Percentiles rank a stretch among this genome's conserved stretches.
Conservation (phyloP, 2,113 vertebrate species). For the Sardina pilchardus region DNA sequence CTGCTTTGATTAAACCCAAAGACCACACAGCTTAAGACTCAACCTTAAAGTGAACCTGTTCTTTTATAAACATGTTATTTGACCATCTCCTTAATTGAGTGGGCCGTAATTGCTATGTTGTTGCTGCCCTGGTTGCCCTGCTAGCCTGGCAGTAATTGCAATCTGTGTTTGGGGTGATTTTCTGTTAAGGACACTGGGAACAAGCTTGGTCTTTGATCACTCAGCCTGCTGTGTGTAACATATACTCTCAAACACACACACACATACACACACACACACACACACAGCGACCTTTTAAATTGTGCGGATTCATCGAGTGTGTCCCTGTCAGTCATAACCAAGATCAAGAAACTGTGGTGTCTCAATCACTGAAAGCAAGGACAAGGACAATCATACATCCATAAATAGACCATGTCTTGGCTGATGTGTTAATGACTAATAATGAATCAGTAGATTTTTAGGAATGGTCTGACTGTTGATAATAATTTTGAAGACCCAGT, state of each 20-base stretch:
- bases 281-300: neutral
- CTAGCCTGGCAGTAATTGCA: slow-evolving; percentile 30
- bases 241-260: neutral
- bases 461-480: no score
- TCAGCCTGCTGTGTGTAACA: slow-evolving; percentile 3
- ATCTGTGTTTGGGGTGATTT: slow-evolving; percentile 49
- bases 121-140: neutral
- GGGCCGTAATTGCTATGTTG: slow-evolving; percentile 7
- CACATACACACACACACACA: neutral
- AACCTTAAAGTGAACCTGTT: neutral
- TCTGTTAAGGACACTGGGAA: slow-evolving; percentile 44
- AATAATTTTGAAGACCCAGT: no score
- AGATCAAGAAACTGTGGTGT: slow-evolving; percentile 35
- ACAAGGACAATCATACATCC: neutral
- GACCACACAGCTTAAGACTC: neutral
- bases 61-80: slow-evolving; percentile 23
- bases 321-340: slow-evolving; percentile 28
- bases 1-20: neutral
- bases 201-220: slow-evolving; percentile 59
- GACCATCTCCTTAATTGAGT: neutral
- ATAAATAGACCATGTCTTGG: neutral
- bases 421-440: no score
- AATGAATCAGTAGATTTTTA: no score
- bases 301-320: slow-evolving; percentile 41
- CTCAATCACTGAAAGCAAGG: neutral